Conservation (phyloP, 2,888 invertebrate species). For the Euzetes globulus region DNA sequence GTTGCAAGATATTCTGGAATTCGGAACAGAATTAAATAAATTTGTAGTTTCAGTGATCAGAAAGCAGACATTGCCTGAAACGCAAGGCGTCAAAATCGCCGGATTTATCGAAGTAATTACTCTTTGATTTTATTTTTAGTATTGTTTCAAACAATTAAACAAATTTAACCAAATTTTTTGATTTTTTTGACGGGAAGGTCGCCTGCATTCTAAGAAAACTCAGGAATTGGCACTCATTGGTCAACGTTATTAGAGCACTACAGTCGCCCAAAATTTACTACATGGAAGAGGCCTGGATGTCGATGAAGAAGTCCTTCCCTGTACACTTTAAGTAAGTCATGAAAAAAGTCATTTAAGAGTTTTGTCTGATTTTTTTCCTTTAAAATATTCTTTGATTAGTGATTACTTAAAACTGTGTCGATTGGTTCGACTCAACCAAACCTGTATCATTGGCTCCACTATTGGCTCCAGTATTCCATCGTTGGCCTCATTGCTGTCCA, state of each 20-base stretch:
- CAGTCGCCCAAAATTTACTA: conserved; percentile 34
- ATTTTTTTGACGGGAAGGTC: conserved; percentile 10
- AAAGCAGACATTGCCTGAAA: conserved; percentile 19
- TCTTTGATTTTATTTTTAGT: neutral
- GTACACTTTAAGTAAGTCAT: conserved; percentile 30
- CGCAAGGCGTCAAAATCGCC: conserved; percentile 25
- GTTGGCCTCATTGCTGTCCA: conserved; percentile 14
- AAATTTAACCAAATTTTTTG: neutral
- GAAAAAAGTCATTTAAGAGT: neutral
- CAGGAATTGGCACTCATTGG: conserved; percentile 34
- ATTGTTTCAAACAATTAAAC: neutral
- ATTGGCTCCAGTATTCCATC: conserved; percentile 25
- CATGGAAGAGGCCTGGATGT: conserved; percentile 32
- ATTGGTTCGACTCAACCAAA: conserved; percentile 25
- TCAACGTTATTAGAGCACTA: conserved; percentile 24
- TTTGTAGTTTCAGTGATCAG: conserved; percentile 17
- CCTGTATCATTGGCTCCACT: conserved; percentile 22
- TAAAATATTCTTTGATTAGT: conserved; percentile 1
- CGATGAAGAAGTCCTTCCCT: conserved; percentile 15
- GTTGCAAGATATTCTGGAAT: conserved; percentile 15
- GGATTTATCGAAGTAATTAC: conserved; percentile 30
- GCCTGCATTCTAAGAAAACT: conserved; percentile 31
- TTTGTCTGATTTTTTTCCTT: neutral
- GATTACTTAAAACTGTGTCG: conserved; percentile 27
- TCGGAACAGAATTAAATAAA: conserved; percentile 22